Conservation (phyloP, 2,888 invertebrate genomes). For the Drosophila multiciliata region DNA sequence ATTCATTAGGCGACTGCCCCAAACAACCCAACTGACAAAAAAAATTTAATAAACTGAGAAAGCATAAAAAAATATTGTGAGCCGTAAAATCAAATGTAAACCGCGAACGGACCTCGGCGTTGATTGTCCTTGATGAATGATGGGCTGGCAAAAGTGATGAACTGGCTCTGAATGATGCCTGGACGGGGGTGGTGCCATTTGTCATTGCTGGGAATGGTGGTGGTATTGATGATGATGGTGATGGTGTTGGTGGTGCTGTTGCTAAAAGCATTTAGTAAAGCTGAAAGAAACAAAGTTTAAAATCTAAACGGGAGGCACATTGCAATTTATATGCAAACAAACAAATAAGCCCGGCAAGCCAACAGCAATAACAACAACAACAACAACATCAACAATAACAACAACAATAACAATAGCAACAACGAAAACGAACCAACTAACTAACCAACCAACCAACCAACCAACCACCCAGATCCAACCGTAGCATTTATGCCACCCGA, state of each 20-base stretch:
- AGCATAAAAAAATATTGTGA: constrained; percentile 18
- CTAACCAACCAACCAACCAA: constrained; percentile 13
- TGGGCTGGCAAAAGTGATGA: constrained; percentile 34
- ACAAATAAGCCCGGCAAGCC: constrained; percentile 69
- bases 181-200: constrained; percentile 8
- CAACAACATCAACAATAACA: background rate
- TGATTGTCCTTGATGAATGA: constrained; percentile 73
- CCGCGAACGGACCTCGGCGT: constrained; percentile 55
- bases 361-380: constrained; percentile 18
- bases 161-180: constrained; percentile 23
- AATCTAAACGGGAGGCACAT: constrained; percentile 63
- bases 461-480: constrained; percentile 21
- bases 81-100: constrained; percentile 58
- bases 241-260: constrained; percentile 30
- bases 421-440: constrained; percentile 12
- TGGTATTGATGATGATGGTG: constrained; percentile 8
- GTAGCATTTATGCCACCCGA: constrained; percentile 5
- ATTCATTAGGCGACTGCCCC: constrained; percentile 42
- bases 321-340: constrained; percentile 80
- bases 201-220: background rate
- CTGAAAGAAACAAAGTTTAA: constrained; percentile 51
- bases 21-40: background rate
- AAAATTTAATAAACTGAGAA: constrained; percentile 11
- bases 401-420: constrained; percentile 5
- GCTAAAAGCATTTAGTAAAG: constrained; percentile 67